A percentile compares a stretch with the other conserved stretches of the same genome.
phyloP scores from a whole-genome alignment of 2,797 vertebrate species.

The Carapus acus region DNA sequence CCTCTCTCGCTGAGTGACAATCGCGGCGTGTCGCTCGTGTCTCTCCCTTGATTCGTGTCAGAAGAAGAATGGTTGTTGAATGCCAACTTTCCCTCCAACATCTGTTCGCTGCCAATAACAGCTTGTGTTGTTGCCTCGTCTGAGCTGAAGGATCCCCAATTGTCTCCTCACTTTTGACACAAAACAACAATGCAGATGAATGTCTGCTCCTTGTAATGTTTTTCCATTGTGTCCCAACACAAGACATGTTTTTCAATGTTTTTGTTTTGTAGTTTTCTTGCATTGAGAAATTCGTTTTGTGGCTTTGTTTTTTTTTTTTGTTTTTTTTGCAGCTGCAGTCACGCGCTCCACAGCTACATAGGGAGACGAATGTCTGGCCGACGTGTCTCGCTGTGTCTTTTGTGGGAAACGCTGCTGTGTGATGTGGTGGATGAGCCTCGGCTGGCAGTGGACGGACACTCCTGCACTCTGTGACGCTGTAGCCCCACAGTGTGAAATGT shows the following conservation, averaged over 20 bases:
- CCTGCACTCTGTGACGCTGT: constrained; percentile 45
- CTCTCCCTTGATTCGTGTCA: constrained; percentile 70
- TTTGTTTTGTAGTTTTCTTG: constrained; percentile 16
- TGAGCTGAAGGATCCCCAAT: constrained; percentile 66
- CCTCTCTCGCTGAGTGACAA: constrained; percentile 67
- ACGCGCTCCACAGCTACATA: constrained; percentile 33
- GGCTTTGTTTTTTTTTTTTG: too few species aligned
- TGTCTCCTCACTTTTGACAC: constrained; percentile 65
- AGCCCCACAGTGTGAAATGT: constrained; percentile 61
- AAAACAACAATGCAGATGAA: constrained; percentile 66
- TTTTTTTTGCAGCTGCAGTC: constrained; percentile 40
- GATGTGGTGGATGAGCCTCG: constrained; percentile 46
- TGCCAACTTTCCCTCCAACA: constrained; percentile 77
- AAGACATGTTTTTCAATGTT: too few species aligned
- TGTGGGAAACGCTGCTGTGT: constrained; percentile 45
- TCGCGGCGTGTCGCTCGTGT: constrained; percentile 61
- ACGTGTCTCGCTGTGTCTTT: constrained; percentile 40
- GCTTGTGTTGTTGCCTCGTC: constrained; percentile 69
- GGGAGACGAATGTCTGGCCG: constrained; percentile 45
- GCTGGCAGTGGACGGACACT: constrained; percentile 46
- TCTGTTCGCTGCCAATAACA: constrained; percentile 78
- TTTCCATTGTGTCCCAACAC: constrained; percentile 47
- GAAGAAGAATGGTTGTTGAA: constrained; percentile 67
- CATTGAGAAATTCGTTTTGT: constrained; percentile 27
- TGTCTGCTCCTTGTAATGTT: constrained; percentile 60